These are phyloP conservation scores for Drosophila subobscura DNA, from an alignment of 1,140 invertebrate genomes.

Conservation along the genomic window DNA sequence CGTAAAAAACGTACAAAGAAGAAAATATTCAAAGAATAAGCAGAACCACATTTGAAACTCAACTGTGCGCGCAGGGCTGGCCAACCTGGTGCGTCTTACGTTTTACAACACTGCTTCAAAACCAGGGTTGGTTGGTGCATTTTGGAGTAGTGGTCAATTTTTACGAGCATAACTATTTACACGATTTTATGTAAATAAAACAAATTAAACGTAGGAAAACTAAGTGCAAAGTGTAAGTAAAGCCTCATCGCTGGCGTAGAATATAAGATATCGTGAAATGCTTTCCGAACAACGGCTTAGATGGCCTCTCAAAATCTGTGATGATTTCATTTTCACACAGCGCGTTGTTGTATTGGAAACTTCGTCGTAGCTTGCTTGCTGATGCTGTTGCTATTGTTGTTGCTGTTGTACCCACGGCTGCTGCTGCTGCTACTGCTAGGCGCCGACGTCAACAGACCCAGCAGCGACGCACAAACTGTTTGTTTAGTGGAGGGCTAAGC, in stretches of 20 bases:
- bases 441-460: constrained; percentile 25
- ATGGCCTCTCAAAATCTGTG: constrained; percentile 50
- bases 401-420: constrained; percentile 25
- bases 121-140: constrained; percentile 69
- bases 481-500: constrained; percentile 18
- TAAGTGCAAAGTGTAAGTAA: constrained; percentile 73
- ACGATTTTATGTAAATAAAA: constrained; percentile 78
- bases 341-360: constrained; percentile 80
- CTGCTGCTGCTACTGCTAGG: constrained; percentile 53
- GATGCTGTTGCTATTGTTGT: constrained; percentile 57
- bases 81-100: background rate
- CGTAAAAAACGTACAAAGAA: constrained; percentile 29
- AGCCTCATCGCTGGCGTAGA: background rate
- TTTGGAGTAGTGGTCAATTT: constrained; percentile 77
- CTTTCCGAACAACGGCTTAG: background rate
- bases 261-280: constrained; percentile 6
- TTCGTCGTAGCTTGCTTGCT: constrained; percentile 70
- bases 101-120: constrained; percentile 49
- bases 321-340: constrained; percentile 74
- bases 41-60: constrained; percentile 35
- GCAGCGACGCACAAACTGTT: constrained; percentile 45
- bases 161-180: constrained; percentile 72
- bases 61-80: constrained; percentile 43
- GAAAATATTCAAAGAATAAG: constrained; percentile 20
- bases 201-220: constrained; percentile 64